Percentiles rank a stretch among this genome's conserved stretches.
Evolutionary conservation across 2,797 vertebrate genomes (phyloP).

Genomic region (Rhynchotus rufescens): DNA sequence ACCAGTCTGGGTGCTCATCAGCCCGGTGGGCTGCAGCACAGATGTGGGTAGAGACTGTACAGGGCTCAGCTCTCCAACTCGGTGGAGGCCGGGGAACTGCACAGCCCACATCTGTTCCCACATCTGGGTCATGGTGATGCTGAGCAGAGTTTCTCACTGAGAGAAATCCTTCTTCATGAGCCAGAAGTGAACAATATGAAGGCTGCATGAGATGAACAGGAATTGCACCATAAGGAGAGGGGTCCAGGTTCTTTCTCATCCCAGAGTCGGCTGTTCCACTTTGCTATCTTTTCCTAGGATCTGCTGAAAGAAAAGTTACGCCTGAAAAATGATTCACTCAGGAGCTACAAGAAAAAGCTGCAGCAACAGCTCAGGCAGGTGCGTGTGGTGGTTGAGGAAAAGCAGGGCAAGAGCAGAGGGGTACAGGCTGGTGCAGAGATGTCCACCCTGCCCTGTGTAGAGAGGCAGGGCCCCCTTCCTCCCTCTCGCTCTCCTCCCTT

Average conservation of each 20-base stretch:
- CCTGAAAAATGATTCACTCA: constrained; percentile 79
- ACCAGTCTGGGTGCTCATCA: neutral
- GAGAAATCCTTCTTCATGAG: neutral
- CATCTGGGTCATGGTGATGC: neutral
- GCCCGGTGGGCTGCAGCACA: neutral
- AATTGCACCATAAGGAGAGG: neutral
- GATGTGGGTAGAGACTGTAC: neutral
- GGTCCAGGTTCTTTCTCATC: neutral
- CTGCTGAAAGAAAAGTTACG: constrained; percentile 79
- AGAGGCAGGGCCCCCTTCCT: neutral
- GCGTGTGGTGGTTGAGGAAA: neutral
- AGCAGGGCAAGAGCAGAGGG: neutral
- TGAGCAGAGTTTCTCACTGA: neutral
- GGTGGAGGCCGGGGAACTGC: neutral
- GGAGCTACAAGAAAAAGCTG: constrained; percentile 79
- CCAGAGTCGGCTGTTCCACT: neutral
- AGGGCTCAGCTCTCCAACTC: neutral
- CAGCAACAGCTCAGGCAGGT: constrained; percentile 81
- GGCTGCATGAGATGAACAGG: neutral
- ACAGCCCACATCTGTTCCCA: neutral
- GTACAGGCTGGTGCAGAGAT: neutral
- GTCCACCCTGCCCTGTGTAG: neutral
- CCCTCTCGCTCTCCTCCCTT: neutral
- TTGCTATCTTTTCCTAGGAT: constrained; percentile 71
- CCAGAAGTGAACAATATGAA: neutral